Base-by-base conservation (phyloP, 2,888 invertebrate genomes). In the Drosophila neutralis region DNA sequence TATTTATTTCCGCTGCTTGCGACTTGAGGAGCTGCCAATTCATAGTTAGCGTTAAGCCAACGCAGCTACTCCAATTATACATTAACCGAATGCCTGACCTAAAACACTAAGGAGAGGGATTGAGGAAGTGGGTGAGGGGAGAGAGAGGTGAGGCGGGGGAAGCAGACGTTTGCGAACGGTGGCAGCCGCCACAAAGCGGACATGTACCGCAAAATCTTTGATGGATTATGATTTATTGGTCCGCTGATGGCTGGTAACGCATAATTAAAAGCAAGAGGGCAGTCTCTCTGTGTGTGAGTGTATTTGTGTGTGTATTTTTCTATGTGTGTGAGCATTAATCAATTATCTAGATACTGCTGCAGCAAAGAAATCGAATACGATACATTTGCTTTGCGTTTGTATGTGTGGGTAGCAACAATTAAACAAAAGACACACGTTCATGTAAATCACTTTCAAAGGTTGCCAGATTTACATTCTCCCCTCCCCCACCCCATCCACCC, bases 141-240 rank as follows among this genome's bases (percentile, higher is more conserved):
- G 59, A 45, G 21, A 45, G 21, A 13, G 42, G 18, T 2, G 29
- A 31, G 38, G 38, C n/a, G 33, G 48, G 61, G 27, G 38, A 52
- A 52, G 57, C 73, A 81, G 71, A 64, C 63, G 82, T n/a, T 56
- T 56, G 56, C 56, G 38, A 38, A 56, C 56, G 56, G 38, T 56
- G 56, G 56, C 56, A 56, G 38, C 54, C 54, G 54, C 36, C 27
- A 27, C n/a, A n/a, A 36, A 75, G 62, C 61, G 52, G 56, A 76
- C 76, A 76, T 71, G 70, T 75, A 87, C 76, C 82, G 80, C 84
- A 74, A 87, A 87, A 87, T 90, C 83, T 90, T 90, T 89, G 88
- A 89, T 89, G 88, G 88, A 89, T 89, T 91, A 89, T 89, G 88
- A 89, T 89, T 87, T 87, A 87, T 87, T 87, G 90, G 73, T 62